These are phyloP conservation scores for Lithophane socia DNA, from an alignment of 2,888 invertebrate genomes.

Conservation along the genomic window DNA sequence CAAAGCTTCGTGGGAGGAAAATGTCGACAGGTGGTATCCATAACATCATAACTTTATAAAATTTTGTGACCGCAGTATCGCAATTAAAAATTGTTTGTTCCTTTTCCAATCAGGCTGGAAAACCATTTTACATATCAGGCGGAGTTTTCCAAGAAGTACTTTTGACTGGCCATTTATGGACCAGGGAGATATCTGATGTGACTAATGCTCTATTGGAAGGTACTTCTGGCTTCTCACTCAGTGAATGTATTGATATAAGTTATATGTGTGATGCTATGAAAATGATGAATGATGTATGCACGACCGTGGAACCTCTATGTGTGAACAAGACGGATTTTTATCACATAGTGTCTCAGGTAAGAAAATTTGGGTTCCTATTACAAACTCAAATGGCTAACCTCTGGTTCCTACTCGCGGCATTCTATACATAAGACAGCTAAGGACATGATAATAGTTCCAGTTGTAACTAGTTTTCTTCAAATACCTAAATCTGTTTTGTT, in stretches of 20 bases:
- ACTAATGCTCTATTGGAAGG: constrained; percentile 80
- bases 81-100: background rate
- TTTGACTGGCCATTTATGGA: constrained; percentile 61
- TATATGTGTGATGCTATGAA: constrained; percentile 69
- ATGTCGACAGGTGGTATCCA: constrained; percentile 81
- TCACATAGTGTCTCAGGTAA: constrained; percentile 75
- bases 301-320: constrained; percentile 75
- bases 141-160: constrained; percentile 73
- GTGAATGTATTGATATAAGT: constrained; percentile 67
- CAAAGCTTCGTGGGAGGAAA: constrained; percentile 81
- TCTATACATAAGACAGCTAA: background rate
- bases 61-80: background rate
- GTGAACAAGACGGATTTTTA: constrained; percentile 71
- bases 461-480: background rate
- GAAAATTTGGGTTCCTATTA: background rate
- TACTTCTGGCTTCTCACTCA: constrained; percentile 79
- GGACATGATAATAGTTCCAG: background rate
- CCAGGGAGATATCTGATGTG: constrained; percentile 77
- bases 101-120: constrained; percentile 74
- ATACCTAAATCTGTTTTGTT: background rate
- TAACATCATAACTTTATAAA: background rate
- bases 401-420: background rate
- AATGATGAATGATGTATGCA: constrained; percentile 76
- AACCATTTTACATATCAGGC: constrained; percentile 81
- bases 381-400: background rate